Evolutionary conservation across 2,888 invertebrate species (phyloP).

Genomic region (Apamea epomidion): DNA sequence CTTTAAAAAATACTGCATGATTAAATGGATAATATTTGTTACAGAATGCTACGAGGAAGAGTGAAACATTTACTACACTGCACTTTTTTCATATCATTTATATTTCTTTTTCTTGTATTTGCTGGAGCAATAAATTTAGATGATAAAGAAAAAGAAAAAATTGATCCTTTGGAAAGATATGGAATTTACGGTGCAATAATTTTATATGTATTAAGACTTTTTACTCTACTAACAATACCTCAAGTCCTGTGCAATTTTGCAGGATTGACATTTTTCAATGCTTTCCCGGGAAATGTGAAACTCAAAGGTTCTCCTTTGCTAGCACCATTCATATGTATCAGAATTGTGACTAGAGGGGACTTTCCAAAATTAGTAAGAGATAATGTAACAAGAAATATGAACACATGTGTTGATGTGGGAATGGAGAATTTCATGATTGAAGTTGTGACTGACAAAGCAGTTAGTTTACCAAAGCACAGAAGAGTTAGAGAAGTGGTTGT

Average conservation of each 20-base stretch:
- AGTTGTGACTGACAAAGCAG: conserved; percentile 97
- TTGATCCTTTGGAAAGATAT: conserved; percentile 96
- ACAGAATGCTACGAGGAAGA: conserved; percentile 91
- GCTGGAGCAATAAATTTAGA: conserved; percentile 91
- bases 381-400: conserved; percentile 96
- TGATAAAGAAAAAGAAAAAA: conserved; percentile 89
- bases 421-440: conserved; percentile 98
- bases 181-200: conserved; percentile 93
- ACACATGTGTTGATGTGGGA: conserved; percentile 96
- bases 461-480: conserved; percentile 94
- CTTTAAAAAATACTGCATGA: neutral
- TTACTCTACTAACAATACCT: conserved; percentile 96
- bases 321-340: conserved; percentile 98
- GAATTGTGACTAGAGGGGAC: conserved; percentile 98
- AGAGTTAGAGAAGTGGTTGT: conserved; percentile 97
- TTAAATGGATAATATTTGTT: conserved; percentile 70
- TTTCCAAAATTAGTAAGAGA: conserved; percentile 97
- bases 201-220: conserved; percentile 94
- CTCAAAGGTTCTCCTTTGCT: conserved; percentile 97
- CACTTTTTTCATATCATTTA: conserved; percentile 93
- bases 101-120: conserved; percentile 93
- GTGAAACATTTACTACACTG: conserved; percentile 96
- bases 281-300: conserved; percentile 97
- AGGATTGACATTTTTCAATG: conserved; percentile 97
- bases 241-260: conserved; percentile 97